These are phyloP conservation scores for Miichthys miiuy DNA, from an alignment of 2,797 vertebrate species.

Conservation along the genomic window DNA sequence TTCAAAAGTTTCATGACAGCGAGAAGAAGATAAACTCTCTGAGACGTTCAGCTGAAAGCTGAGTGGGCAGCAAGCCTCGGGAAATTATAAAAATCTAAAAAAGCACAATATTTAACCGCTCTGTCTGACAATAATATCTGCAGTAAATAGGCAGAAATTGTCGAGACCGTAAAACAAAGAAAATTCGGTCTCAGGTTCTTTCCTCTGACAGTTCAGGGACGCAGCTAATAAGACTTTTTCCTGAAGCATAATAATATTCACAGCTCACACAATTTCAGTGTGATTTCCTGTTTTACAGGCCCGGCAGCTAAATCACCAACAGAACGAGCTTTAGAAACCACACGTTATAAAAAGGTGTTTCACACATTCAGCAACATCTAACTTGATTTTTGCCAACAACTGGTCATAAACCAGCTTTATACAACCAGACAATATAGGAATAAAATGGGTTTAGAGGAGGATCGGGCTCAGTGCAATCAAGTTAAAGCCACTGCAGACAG, in stretches of 20 bases:
- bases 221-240: neutral
- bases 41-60: conserved; percentile 5
- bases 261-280: neutral
- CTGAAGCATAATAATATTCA: neutral
- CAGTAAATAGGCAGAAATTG: neutral
- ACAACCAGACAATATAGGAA: neutral
- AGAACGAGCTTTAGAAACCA: neutral
- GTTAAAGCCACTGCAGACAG: neutral
- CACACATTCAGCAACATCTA: neutral
- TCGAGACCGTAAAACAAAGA: neutral
- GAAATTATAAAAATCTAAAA: neutral
- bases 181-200: neutral
- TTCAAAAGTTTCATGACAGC: neutral
- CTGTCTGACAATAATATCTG: neutral
- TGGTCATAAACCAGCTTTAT: neutral
- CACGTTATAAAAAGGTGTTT: too few species aligned
- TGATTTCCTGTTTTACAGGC: conserved; percentile 10
- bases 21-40: neutral
- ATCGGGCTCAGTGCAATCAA: neutral
- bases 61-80: neutral
- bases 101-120: neutral
- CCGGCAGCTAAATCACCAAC: neutral
- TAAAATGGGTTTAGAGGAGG: neutral
- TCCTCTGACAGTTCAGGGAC: neutral
- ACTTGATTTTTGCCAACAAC: neutral